A percentile compares a stretch with the other conserved stretches of the same genome.
These are phyloP conservation scores for Chaenodraco wilsoni DNA, from an alignment of 2,797 vertebrate genomes.

Conservation along the genomic window DNA sequence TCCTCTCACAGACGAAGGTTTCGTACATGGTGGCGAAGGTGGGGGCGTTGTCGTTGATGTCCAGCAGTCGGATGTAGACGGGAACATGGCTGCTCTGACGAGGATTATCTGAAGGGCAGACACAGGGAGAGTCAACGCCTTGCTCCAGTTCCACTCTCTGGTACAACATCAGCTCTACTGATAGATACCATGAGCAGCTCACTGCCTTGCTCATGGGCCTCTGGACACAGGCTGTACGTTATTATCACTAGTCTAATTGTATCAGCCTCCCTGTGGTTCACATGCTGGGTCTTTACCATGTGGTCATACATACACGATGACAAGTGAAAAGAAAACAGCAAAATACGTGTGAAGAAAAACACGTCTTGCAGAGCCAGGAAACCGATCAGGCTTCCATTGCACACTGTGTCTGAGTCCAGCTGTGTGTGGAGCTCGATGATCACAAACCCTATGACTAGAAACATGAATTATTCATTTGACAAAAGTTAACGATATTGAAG, in stretches of 20 bases:
- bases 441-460: constrained; percentile 17
- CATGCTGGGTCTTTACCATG: constrained; percentile 9
- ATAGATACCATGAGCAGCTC: background rate
- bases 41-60: constrained; percentile 96
- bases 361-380: constrained; percentile 10
- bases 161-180: background rate
- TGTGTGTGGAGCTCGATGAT: constrained; percentile 10
- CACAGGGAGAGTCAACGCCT: background rate
- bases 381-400: constrained; percentile 41
- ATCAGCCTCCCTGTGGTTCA: background rate
- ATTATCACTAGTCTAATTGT: background rate
- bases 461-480: constrained; percentile 2
- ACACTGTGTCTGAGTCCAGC: constrained; percentile 17
- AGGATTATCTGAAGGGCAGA: constrained; percentile 86
- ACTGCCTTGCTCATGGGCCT: constrained; percentile 2
- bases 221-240: background rate
- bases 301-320: background rate
- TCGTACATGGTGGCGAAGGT: constrained; percentile 90
- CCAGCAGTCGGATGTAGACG: constrained; percentile 91
- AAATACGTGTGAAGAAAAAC: background rate
- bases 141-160: background rate
- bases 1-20: constrained; percentile 94
- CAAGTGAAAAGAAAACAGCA: constrained; percentile 1
- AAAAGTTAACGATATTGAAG: background rate
- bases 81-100: constrained; percentile 90